phyloP scores from a whole-genome alignment of 2,888 invertebrate genomes.

The Julus scandinavius region DNA sequence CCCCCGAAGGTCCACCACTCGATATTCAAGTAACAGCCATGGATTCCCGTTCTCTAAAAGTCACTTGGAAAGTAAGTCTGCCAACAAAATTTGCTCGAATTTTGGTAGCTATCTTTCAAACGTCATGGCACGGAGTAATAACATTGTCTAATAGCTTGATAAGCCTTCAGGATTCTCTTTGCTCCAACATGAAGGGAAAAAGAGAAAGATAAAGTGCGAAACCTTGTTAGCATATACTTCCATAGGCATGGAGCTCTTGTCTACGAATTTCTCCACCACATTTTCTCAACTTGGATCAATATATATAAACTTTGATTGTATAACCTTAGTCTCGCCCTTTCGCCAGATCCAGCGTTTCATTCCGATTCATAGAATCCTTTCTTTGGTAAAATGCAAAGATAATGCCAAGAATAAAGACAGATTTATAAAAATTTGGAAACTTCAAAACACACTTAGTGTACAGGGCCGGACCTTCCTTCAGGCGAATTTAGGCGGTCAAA shows the following conservation, averaged over 20 bases:
- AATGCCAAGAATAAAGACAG: not conserved
- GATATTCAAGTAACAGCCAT: conserved; percentile 64
- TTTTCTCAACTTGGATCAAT: conserved; percentile 35
- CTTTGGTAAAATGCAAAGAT: not conserved
- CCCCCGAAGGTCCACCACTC: conserved; percentile 65
- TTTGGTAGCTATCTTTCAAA: not conserved
- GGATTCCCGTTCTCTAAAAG: conserved; percentile 65
- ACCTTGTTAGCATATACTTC: conserved; percentile 53
- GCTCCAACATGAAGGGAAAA: conserved; percentile 21
- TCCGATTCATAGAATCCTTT: not conserved
- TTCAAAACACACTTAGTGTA: too few species aligned
- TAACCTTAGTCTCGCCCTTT: not conserved
- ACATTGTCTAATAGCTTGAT: conserved; percentile 45
- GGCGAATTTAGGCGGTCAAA: too few species aligned
- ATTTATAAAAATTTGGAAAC: too few species aligned
- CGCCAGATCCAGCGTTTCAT: conserved; percentile 36
- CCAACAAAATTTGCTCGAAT: not conserved
- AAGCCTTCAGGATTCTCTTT: conserved; percentile 47
- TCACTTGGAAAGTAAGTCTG: conserved; percentile 65
- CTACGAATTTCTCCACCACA: not conserved
- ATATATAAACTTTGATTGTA: not conserved
- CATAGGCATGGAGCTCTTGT: not conserved
- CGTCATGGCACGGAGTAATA: conserved; percentile 6
- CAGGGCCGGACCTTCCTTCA: too few species aligned
- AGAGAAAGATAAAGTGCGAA: conserved; percentile 52